Evolutionary conservation across 2,113 vertebrate species (phyloP).

Genomic region (Catagonus wagneri): DNA sequence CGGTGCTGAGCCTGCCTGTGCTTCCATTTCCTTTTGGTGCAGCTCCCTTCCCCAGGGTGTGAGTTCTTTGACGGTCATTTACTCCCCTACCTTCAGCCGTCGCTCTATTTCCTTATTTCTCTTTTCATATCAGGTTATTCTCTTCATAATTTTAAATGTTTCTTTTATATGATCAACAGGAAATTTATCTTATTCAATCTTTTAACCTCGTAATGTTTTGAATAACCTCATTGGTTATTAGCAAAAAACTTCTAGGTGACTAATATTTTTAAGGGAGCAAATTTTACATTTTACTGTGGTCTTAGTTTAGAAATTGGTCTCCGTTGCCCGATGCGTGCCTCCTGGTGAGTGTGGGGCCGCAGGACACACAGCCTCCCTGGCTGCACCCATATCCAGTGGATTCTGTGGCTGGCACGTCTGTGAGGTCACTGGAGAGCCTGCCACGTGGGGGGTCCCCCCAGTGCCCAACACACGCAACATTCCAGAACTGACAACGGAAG

Average conservation of each 20-base stretch:
- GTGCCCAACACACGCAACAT: rapidly evolving
- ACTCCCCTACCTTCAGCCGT: not conserved
- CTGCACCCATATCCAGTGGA: rapidly evolving
- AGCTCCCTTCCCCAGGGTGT: rapidly evolving
- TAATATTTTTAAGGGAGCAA: not conserved
- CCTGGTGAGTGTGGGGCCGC: not conserved
- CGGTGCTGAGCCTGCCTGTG: not conserved
- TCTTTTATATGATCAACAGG: not conserved
- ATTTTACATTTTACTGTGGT: not conserved
- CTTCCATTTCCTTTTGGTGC: not conserved
- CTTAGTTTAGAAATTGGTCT: not conserved
- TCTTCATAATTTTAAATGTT: not conserved
- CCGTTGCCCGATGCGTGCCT: no score
- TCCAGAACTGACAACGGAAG: not conserved
- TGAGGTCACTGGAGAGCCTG: not conserved
- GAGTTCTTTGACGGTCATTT: not conserved
- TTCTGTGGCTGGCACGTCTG: not conserved
- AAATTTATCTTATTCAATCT: not conserved
- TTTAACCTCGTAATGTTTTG: no score
- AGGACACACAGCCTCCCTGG: not conserved
- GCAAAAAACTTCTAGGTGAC: not conserved
- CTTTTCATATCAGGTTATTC: not conserved
- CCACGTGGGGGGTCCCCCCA: rapidly evolving
- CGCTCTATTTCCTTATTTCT: not conserved
- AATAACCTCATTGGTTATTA: not conserved